Percentiles rank a stretch among this genome's conserved stretches.
Evolutionary conservation across 2,113 vertebrate genomes (phyloP).

Genomic region (Brachyhypopomus gauderio): DNA sequence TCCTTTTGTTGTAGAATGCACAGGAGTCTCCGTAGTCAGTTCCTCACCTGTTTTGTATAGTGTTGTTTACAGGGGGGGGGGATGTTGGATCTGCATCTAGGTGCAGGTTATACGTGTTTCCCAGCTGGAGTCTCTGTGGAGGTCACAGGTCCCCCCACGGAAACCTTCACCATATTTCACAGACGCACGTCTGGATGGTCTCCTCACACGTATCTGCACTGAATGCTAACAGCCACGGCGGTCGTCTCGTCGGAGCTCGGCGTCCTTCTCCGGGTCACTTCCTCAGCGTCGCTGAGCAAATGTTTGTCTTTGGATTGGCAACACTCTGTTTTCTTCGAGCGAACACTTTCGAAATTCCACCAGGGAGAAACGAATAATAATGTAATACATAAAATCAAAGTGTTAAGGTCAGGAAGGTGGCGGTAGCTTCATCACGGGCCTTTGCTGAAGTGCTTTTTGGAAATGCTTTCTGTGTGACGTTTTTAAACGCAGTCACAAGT

Average conservation of each 20-base stretch:
- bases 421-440: neutral
- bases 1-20: neutral
- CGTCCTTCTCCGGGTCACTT: neutral
- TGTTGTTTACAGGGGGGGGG: neutral
- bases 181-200: neutral
- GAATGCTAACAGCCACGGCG: constrained; percentile 5
- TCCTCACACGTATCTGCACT: neutral
- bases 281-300: neutral
- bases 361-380: neutral
- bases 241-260: neutral
- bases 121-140: neutral
- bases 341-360: neutral
- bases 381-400: constrained; percentile 11
- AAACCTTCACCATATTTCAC: neutral
- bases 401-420: neutral
- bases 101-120: neutral
- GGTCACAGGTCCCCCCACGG: neutral
- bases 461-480: neutral
- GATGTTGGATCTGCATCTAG: neutral
- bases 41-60: neutral
- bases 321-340: neutral
- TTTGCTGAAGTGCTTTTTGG: neutral
- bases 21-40: neutral
- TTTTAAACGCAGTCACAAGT: neutral
- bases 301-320: constrained; percentile 25